A percentile compares a stretch with the other conserved stretches of the same genome.
phyloP scores from a whole-genome alignment of 2,113 vertebrate genomes.

The Notiomystis cincta region DNA sequence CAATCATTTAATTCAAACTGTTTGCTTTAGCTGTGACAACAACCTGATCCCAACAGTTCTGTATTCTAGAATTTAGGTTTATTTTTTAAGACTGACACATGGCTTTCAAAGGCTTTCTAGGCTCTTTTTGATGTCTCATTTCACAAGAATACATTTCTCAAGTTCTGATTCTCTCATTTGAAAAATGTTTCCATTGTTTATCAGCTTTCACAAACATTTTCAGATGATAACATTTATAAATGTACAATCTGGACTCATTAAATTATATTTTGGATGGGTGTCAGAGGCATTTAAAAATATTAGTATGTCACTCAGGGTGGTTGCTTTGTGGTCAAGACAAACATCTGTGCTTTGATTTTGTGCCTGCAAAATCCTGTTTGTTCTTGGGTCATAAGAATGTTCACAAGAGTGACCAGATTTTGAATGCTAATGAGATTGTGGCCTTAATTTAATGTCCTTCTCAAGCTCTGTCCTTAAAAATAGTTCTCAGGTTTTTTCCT shows the following conservation, averaged over 20 bases:
- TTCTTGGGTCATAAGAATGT: background rate
- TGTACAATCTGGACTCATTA: background rate
- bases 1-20: background rate
- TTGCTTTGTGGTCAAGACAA: background rate
- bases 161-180: background rate
- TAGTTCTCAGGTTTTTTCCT: background rate
- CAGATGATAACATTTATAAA: background rate
- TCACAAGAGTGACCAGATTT: background rate
- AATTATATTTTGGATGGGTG: background rate
- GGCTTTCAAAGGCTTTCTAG: background rate
- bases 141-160: background rate
- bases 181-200: background rate
- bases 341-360: background rate
- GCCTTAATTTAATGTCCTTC: background rate
- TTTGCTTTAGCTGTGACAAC: background rate
- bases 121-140: background rate
- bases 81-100: background rate
- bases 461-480: background rate
- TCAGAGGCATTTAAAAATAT: background rate
- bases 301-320: background rate
- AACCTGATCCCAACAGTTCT: background rate
- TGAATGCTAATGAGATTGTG: background rate
- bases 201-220: background rate
- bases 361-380: background rate
- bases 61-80: background rate